phyloP scores from a whole-genome alignment of 2,797 vertebrate genomes.

The Parauchenoglanis punctatus region DNA sequence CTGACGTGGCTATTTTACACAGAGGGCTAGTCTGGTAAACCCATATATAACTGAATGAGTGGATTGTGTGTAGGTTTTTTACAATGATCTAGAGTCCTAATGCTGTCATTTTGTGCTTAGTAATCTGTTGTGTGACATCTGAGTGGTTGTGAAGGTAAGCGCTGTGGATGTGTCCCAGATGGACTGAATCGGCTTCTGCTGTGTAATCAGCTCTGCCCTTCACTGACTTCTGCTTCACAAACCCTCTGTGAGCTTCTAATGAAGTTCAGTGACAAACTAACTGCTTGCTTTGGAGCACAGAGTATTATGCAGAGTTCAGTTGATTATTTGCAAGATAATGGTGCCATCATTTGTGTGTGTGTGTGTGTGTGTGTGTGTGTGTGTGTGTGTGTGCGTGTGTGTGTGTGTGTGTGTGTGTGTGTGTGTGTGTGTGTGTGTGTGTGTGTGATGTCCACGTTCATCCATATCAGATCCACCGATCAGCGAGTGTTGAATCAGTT shows the following conservation, averaged over 20 bases:
- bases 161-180: neutral
- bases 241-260: conserved; percentile 15
- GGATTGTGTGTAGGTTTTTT: neutral
- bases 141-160: neutral
- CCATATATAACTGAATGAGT: neutral
- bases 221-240: conserved; percentile 4
- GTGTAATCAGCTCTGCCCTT: neutral
- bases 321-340: neutral
- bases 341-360: neutral
- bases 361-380: conserved; percentile 1
- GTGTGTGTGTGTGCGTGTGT: neutral
- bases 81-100: neutral
- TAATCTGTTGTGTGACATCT: neutral
- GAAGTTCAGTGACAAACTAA: conserved; percentile 1
- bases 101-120: neutral
- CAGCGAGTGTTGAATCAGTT: neutral
- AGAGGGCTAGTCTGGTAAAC: neutral
- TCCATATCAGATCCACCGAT: neutral
- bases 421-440: conserved; percentile 10
- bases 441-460: neutral
- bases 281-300: neutral
- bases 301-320: neutral
- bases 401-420: neutral
- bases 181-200: conserved; percentile 12
- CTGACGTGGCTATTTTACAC: neutral